A percentile compares a stretch with the other conserved stretches of the same genome.
phyloP scores from a whole-genome alignment of 1,140 invertebrate genomes.

The Tetragonula clypearis region DNA sequence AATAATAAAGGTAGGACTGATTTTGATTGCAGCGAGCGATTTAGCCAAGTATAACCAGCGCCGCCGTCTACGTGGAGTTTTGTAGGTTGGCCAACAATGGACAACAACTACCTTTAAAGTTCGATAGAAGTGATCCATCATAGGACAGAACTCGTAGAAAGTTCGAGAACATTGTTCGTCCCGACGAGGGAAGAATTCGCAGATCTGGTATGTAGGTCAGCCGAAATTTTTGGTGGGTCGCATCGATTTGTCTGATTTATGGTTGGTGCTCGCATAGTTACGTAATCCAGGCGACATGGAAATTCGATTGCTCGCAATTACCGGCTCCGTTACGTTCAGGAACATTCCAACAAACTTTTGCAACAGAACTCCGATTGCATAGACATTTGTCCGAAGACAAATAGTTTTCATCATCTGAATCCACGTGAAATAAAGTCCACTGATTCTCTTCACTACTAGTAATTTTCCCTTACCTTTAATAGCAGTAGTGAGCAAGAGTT shows the following conservation, averaged over 20 bases:
- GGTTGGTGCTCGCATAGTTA: slow-evolving; percentile 29
- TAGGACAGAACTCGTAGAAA: background rate
- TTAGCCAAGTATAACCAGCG: background rate
- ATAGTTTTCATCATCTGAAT: background rate
- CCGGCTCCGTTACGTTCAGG: background rate
- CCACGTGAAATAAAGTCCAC: background rate
- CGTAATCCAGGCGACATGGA: slow-evolving; percentile 47
- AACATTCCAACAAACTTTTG: background rate
- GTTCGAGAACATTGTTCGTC: slow-evolving; percentile 1
- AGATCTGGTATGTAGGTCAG: slow-evolving; percentile 43
- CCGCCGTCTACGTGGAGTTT: background rate
- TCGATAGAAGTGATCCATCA: background rate
- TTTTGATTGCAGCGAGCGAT: background rate
- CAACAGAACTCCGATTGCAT: too few species aligned
- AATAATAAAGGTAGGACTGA: background rate
- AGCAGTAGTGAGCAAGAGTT: too few species aligned
- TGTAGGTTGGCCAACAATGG: background rate
- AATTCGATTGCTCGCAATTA: slow-evolving; percentile 40
- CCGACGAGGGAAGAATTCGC: slow-evolving; percentile 6
- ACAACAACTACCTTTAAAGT: background rate
- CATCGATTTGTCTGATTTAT: slow-evolving; percentile 43
- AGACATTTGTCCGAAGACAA: too few species aligned
- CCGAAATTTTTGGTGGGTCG: slow-evolving; percentile 51
- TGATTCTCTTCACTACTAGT: too few species aligned
- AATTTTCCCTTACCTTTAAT: too few species aligned